Evolutionary conservation across 2,113 vertebrate species (phyloP).

Genomic region (Cyanoliseus patagonus): DNA sequence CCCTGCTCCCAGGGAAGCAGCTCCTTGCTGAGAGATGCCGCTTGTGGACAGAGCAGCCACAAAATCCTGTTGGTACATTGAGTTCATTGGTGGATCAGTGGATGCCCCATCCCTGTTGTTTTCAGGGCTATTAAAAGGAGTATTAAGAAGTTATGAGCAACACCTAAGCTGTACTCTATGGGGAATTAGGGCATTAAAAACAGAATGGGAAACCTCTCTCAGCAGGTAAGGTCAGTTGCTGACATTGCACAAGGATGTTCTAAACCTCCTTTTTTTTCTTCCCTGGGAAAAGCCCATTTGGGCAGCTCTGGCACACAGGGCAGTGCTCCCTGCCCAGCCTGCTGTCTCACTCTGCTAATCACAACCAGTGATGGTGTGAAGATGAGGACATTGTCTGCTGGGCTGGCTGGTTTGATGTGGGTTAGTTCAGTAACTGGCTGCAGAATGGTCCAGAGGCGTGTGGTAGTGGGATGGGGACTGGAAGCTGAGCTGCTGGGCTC

Average conservation of each 20-base stretch:
- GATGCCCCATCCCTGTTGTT: fast-evolving
- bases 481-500: neutral
- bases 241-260: neutral
- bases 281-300: neutral
- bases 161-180: fast-evolving
- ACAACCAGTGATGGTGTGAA: fast-evolving
- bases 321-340: neutral
- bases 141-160: neutral
- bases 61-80: fast-evolving
- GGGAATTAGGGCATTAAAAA: neutral
- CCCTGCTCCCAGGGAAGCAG: neutral
- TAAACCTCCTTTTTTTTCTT: neutral
- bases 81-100: neutral
- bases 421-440: neutral
- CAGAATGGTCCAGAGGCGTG: neutral
- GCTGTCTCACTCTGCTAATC: neutral
- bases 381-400: neutral
- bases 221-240: neutral
- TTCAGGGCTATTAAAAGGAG: neutral
- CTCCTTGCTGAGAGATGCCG: fast-evolving
- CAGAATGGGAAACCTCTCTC: neutral
- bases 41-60: neutral
- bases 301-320: neutral
- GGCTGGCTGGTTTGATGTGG: neutral
- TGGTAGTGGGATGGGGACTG: neutral